phyloP scores from a whole-genome alignment of 2,113 vertebrate species.

The Alouatta palliata region DNA sequence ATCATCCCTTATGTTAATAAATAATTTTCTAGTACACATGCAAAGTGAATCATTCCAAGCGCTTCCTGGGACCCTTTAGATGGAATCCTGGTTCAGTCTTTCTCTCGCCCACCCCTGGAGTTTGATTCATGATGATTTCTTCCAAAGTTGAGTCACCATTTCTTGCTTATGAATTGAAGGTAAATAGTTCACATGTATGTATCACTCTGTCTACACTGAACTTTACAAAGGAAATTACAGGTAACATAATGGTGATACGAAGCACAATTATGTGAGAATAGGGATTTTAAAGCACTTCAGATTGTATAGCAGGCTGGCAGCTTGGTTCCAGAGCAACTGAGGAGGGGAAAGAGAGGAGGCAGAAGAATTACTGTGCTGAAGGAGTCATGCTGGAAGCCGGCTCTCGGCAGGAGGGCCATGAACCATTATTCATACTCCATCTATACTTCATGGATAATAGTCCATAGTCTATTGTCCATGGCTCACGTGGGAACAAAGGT shows the following conservation, averaged over 20 bases:
- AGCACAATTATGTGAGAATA: background rate
- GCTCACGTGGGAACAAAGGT: accelerated
- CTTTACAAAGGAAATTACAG: background rate
- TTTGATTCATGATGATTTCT: no score
- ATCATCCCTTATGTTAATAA: no score
- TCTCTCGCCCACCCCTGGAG: accelerated
- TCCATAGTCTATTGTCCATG: background rate
- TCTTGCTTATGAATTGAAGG: background rate
- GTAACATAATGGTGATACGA: accelerated
- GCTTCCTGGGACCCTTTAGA: no score
- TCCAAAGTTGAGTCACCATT: accelerated
- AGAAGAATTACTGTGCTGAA: background rate
- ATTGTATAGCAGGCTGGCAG: no score
- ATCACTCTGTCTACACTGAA: no score
- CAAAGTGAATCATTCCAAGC: accelerated
- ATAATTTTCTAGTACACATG: background rate
- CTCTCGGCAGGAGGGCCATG: accelerated
- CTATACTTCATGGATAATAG: background rate
- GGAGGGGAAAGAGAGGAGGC: accelerated
- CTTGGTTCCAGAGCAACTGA: background rate
- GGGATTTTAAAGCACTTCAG: background rate
- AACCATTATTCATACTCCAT: background rate
- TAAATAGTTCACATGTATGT: accelerated
- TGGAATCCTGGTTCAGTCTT: background rate
- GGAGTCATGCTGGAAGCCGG: background rate